Conservation (phyloP, 2,113 vertebrate genomes). For the Scytalopus superciliaris region DNA sequence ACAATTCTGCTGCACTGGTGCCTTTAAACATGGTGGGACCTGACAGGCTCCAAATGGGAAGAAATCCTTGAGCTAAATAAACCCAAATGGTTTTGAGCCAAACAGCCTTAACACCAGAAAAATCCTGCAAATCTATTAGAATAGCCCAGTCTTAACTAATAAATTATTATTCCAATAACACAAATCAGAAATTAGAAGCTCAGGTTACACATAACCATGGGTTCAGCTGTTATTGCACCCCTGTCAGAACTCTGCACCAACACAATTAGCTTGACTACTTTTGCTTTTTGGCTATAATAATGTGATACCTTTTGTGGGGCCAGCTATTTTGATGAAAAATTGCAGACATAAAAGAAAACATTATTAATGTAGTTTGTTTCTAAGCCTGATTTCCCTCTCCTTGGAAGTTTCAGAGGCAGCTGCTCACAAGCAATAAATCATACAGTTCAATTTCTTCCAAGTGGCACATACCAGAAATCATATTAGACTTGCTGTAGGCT, state of each 20-base stretch:
- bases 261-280: not conserved
- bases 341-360: not conserved
- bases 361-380: not conserved
- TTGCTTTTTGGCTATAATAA: not conserved
- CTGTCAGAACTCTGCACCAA: not conserved
- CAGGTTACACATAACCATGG: not conserved
- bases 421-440: not conserved
- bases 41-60: not conserved
- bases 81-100: not conserved
- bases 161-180: not conserved
- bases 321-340: not conserved
- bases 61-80: not conserved
- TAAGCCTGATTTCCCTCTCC: not conserved
- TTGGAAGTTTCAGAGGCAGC: not conserved
- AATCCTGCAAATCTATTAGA: not conserved
- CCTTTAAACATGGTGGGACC: not conserved
- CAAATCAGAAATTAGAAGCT: not conserved
- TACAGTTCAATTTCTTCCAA: not conserved
- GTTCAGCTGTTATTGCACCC: not conserved
- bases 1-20: not conserved
- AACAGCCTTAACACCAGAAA: not conserved
- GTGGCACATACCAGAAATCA: conserved; percentile 10
- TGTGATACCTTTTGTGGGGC: not conserved
- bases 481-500: not conserved
- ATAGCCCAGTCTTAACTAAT: not conserved